Evolutionary conservation across 1,140 invertebrate species (phyloP), one percentile per base, ranked within the genome.

Genomic region (Drosophila grimshawi): DNA sequence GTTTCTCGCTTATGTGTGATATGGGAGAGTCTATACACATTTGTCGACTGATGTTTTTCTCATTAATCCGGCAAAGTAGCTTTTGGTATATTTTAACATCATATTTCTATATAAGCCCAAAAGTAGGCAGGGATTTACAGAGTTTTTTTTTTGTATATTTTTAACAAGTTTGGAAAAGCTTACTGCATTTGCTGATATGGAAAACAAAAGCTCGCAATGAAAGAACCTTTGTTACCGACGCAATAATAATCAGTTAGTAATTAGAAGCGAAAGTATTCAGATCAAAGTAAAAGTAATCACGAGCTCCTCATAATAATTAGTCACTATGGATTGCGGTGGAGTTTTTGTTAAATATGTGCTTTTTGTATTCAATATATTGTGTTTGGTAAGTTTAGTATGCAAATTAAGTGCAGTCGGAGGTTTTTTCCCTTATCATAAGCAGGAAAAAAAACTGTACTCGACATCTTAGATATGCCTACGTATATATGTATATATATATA

Each of bases 311-410:
- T 37, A 55, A 52, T 46, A 10, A 0, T 49, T 7, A 37, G 29
- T 11, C 19, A 77, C 66, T 48, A 92, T 92, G 94, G 95, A 95
- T 91, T 95, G 95, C 89, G 95, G 95, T 85, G 95, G 95, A 93
- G 94, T 95, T 90, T 95, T 95, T 93, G 94, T 97, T 74, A 97
- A 97, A 94, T 97, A 96, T 93, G 93, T 97, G 78, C 94, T 97
- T 11, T 97, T 97, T 91, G 93, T 96, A 89, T 97, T 97, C 94
- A 97, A 97, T 92, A 94, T 97, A 86, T 91, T 97, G 57, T 97
- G 97, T 93, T 96, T 96, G 93, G 96, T 97, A 93, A 96, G 95
- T n/a, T 19, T 27, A 49, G 27, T 60, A 39, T 11, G 37, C 19
- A 56, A 33, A 10, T 4, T 43, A 43, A 4, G 4, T 43, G 39